Evolutionary conservation across 1,140 invertebrate genomes (phyloP).

Genomic region (Pinna nobilis): DNA sequence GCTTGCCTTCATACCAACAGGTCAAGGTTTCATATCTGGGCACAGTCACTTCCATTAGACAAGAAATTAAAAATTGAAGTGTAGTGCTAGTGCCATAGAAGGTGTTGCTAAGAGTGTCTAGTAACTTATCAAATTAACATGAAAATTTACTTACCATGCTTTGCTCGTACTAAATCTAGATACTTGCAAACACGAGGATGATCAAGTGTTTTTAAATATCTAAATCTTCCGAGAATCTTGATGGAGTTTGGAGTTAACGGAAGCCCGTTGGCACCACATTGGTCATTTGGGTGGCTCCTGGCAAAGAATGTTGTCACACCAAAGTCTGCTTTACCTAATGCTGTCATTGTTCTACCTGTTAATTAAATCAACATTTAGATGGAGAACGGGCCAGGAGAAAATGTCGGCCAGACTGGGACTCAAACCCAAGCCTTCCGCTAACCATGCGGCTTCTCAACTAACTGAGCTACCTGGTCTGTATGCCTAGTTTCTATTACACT

Average conservation of each 20-base stretch:
- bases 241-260: slow-evolving; percentile 97
- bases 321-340: slow-evolving; percentile 76
- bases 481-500: no score
- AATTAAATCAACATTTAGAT: no score
- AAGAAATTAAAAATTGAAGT: slow-evolving; percentile 37
- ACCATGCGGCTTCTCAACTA: no score
- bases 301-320: slow-evolving; percentile 94
- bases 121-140: slow-evolving; percentile 82
- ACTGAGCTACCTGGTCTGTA: no score
- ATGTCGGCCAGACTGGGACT: no score
- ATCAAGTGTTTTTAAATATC: slow-evolving; percentile 86
- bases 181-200: slow-evolving; percentile 91
- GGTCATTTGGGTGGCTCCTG: slow-evolving; percentile 90
- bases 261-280: slow-evolving; percentile 95
- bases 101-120: slow-evolving; percentile 87
- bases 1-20: neutral
- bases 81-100: slow-evolving; percentile 71
- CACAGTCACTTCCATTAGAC: neutral
- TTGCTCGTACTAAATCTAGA: slow-evolving; percentile 92
- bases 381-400: no score
- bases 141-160: slow-evolving; percentile 85
- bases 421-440: no score
- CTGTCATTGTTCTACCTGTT: slow-evolving; percentile 61
- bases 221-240: slow-evolving; percentile 91
- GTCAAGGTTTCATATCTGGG: neutral